A percentile compares a stretch with the other conserved stretches of the same genome.
phyloP scores from a whole-genome alignment of 1,140 invertebrate genomes.

The Heliconius congener region DNA sequence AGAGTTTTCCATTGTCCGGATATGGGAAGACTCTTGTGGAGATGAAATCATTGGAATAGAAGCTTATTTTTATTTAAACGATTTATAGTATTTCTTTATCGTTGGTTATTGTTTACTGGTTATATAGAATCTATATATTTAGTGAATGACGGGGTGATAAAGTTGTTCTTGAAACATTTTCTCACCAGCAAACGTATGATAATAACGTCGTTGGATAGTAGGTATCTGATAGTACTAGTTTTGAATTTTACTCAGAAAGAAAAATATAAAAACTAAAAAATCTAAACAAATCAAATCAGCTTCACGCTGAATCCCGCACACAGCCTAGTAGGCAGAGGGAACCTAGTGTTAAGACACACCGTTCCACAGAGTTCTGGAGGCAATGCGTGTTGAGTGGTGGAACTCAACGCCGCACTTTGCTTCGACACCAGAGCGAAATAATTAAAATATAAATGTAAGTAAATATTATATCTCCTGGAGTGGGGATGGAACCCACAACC shows the following conservation, averaged over 20 bases:
- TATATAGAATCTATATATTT: not conserved
- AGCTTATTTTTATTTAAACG: constrained; percentile 46
- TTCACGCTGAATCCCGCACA: no score
- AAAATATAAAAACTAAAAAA: no score
- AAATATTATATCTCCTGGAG: no score
- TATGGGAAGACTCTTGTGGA: constrained; percentile 60
- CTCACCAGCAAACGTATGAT: not conserved
- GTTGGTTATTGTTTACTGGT: constrained; percentile 23
- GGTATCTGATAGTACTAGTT: not conserved
- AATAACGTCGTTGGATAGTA: not conserved
- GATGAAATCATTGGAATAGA: constrained; percentile 62
- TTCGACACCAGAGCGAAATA: no score
- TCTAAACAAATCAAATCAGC: no score
- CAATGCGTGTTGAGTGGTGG: no score
- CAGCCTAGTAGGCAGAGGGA: no score
- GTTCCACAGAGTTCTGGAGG: no score
- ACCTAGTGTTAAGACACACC: no score
- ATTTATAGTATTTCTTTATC: constrained; percentile 32
- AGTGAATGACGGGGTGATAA: not conserved
- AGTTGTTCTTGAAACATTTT: not conserved
- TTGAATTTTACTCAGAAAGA: not conserved
- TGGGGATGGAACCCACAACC: no score
- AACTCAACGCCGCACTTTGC: no score
- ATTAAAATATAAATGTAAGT: no score
- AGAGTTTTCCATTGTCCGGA: constrained; percentile 60